Base-by-base conservation (phyloP, 2,113 vertebrate genomes). In the Nerophis ophidion region DNA sequence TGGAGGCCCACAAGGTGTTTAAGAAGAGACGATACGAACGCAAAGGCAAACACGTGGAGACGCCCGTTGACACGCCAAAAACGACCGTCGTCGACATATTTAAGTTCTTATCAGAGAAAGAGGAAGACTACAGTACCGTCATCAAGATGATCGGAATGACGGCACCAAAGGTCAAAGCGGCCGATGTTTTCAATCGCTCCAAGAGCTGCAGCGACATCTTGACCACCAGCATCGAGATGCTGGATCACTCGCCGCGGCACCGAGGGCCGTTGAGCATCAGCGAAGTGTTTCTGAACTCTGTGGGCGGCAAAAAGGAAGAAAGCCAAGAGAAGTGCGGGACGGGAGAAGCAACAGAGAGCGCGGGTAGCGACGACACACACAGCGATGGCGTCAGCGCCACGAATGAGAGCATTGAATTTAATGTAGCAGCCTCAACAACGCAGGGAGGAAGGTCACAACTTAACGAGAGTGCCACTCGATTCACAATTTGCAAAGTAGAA, bases 1-100 rank as follows among this genome's bases (percentile, higher is more conserved):
- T 98, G 44, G 87, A 95, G 66, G 96, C 95, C 38, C 93, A 95
- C 83, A 95, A 98, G 81, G 95, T 95, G 63, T 89, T 99, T 3
- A 98, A 93, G 88, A 97, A 95, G 83, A 86, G 94, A 69, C 89
- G 94, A 48, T 91, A 92, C 61, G 90, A 88, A 81, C 88, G 93
- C 59, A 91, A 88, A 68, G 84, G 88, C 33, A 82, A 88, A 16
- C 80, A 89, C n/a, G 82, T 90, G 19, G 86, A 84, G 35, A 17
- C 12, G 4, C 7, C 12, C 0, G 17, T 6, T 6, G 11, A 50
- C 0, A 13, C 1, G 52, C 7, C 10, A 7, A 81, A 35, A 34
- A 63, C 87, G 40, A 90, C 89, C 13, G 88, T 89, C 1, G 77
- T 95, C 4, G 96, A 99, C 74, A 96, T 99, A 75, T 94, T 99